Conservation (phyloP, 2,797 vertebrate species). For the Acipenser transmontanus region DNA sequence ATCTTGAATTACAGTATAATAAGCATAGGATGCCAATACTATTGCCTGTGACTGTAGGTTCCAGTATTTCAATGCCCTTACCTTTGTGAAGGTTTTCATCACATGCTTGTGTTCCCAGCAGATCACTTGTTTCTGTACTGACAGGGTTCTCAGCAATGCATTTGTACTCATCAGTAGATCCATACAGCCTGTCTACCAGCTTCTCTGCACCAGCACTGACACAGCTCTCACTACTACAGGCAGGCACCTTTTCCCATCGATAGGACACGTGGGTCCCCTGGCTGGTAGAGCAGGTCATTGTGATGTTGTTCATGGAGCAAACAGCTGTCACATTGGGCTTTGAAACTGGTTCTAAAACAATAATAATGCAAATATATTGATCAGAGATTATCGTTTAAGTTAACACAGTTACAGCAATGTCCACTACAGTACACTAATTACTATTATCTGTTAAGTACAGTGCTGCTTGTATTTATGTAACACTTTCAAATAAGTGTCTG, state of each 20-base stretch:
- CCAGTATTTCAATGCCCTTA: too few relatives aligned
- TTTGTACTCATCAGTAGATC: neutral
- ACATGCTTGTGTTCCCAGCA: neutral
- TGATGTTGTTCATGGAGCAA: constrained; percentile 5
- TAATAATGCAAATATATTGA: neutral
- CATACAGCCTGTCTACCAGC: neutral
- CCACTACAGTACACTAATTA: too few relatives aligned
- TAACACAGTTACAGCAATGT: too few relatives aligned
- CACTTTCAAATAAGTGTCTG: too few relatives aligned
- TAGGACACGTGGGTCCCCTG: constrained; percentile 10
- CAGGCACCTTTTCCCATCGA: constrained; percentile 7
- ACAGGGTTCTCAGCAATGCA: constrained; percentile 6
- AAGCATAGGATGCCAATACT: too few relatives aligned
- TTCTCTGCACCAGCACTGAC: neutral
- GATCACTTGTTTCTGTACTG: constrained; percentile 7
- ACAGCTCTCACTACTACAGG: constrained; percentile 1
- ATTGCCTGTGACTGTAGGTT: too few relatives aligned
- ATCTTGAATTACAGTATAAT: too few relatives aligned
- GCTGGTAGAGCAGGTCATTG: constrained; percentile 3
- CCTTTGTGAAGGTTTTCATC: too few relatives aligned
- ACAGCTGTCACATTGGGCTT: constrained; percentile 8
- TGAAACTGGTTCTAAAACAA: constrained; percentile 13
- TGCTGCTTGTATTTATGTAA: too few relatives aligned
- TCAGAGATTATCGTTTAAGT: too few relatives aligned
- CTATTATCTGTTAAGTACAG: too few relatives aligned